These are phyloP conservation scores for Syngnathus acus DNA, from an alignment of 2,797 vertebrate species.

Conservation along the genomic window DNA sequence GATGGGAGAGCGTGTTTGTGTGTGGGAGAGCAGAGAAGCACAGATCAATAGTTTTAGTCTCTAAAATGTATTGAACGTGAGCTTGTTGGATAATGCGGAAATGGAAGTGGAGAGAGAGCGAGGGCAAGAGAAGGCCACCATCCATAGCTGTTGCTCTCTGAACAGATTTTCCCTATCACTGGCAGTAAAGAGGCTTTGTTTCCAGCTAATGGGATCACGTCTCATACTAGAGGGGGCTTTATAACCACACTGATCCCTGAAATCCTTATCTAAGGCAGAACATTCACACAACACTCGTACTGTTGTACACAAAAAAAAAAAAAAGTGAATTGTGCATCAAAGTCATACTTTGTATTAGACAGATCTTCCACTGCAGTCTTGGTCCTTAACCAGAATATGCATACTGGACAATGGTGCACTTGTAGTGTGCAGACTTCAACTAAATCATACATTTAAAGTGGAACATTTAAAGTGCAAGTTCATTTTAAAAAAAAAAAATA, in stretches of 20 bases:
- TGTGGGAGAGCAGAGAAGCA: conserved; percentile 19
- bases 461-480: background rate
- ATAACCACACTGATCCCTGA: conserved; percentile 65
- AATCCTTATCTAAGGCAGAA: conserved; percentile 50
- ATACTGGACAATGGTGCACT: background rate
- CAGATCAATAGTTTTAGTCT: conserved; percentile 59
- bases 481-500: too few species aligned
- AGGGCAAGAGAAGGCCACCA: background rate
- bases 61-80: conserved; percentile 65
- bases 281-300: background rate
- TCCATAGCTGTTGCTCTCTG: conserved; percentile 9
- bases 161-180: conserved; percentile 75
- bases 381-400: background rate
- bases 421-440: background rate
- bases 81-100: conserved; percentile 58
- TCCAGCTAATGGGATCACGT: conserved; percentile 71
- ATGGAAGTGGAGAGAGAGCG: conserved; percentile 30
- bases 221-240: conserved; percentile 67
- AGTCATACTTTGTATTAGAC: background rate
- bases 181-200: conserved; percentile 77
- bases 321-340: background rate
- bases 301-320: background rate
- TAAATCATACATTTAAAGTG: background rate
- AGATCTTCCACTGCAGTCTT: conserved; percentile 6
- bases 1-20: conserved; percentile 25